Base-by-base conservation (phyloP, 37 sponge, comb jelly and placozoan species). In the Haliclona indistincta region DNA sequence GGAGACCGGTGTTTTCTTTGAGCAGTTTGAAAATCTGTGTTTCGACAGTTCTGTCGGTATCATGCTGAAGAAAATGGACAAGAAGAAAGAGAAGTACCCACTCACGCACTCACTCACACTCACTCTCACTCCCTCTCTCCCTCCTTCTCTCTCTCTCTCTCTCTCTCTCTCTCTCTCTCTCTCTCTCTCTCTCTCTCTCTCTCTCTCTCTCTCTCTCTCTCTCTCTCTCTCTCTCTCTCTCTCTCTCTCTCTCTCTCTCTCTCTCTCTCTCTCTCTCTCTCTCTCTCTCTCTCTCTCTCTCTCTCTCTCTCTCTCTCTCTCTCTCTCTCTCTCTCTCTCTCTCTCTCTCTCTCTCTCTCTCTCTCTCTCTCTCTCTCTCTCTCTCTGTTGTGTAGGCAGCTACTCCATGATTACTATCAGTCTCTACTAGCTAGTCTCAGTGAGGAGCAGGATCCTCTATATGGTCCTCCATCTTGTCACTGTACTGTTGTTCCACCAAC, bases 51-150 rank as follows among this genome's bases (percentile, higher is more conserved):
- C 71, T 36, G 82, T 79, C 30, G 91, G 91, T 4, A 29, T 95
- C 22, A n/a, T 90, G 71, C 89, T 95, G 1, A 91, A 88, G 43
- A 91, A 81, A 62, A 62, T 87, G 3, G 96, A 95, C 64, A 95
- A 88, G 80, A 95, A 95, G 61, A 95, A 81, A 55, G 96, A 95
- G 51, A 83, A 92, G 92, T 86, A 51, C 19, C 28, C 61, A 3
- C 69, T 68, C 69, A 43, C 69, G 39, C 69, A 43, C 69, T 68
- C 78, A 43, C 78, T 63, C 78, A 43, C 78, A 43, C 78, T 63
- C 78, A 34, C 75, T 66, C 41, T 66, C 62, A 39, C 75, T 51
- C 75, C 29, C 75, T 51, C 75, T 51, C 75, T 51, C 75, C 29
- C 75, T 51, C 75, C 29, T 62, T 51, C 75, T 51, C 75, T 51